Conservation (phyloP, 2,888 invertebrate species). For the Lithophane leautieri region DNA sequence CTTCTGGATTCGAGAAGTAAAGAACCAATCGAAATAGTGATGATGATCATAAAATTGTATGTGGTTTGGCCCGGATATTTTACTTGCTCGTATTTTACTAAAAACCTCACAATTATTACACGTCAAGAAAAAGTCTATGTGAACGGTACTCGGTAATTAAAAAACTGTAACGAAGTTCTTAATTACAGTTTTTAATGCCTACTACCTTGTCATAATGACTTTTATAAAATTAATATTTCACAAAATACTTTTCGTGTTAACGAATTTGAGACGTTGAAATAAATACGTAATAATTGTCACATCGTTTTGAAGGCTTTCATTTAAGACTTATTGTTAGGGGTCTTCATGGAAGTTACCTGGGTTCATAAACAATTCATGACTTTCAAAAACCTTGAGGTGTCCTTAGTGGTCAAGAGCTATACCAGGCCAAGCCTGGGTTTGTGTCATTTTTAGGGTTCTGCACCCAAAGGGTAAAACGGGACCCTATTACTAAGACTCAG, state of each 20-base stretch:
- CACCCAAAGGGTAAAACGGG: too few relatives aligned
- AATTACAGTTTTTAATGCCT: conserved; percentile 14
- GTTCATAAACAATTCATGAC: conserved; percentile 58
- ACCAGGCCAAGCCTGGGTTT: neutral
- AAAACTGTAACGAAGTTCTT: conserved; percentile 6
- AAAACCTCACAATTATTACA: conserved; percentile 9
- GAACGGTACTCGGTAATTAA: conserved; percentile 31
- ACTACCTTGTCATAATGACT: neutral
- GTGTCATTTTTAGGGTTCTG: neutral
- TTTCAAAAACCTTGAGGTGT: conserved; percentile 43
- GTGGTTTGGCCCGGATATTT: neutral
- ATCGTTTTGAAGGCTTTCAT: conserved; percentile 44
- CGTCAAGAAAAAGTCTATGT: neutral
- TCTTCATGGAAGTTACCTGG: conserved; percentile 41
- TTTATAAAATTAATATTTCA: conserved; percentile 16
- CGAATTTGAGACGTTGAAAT: conserved; percentile 43
- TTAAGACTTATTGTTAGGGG: conserved; percentile 24
- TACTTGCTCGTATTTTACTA: neutral
- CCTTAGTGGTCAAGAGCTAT: conserved; percentile 24
- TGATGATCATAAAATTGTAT: neutral
- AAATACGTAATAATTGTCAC: conserved; percentile 47
- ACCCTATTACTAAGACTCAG: too few relatives aligned
- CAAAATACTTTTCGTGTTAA: conserved; percentile 22
- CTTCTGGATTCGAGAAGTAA: neutral
- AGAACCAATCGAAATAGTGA: neutral